Percentiles rank a stretch among this genome's conserved stretches.
Conservation (phyloP, 1,140 invertebrate species). For the Amyelois transitella region DNA sequence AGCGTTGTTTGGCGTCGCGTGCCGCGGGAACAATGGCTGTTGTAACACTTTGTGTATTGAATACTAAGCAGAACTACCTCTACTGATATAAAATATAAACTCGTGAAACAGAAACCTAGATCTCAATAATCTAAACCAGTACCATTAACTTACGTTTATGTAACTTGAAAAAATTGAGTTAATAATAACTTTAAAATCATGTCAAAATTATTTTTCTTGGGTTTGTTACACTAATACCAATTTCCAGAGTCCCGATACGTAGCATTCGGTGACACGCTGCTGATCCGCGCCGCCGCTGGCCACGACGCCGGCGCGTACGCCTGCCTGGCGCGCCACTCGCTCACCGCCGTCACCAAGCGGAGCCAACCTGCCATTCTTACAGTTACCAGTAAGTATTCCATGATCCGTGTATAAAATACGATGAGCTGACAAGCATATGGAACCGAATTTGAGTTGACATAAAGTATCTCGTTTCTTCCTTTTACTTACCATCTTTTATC, state of each 20-base stretch:
- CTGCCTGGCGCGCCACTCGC: constrained; percentile 45
- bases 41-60: neutral
- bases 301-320: constrained; percentile 45
- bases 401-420: neutral
- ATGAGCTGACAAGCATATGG: no score
- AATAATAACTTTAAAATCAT: no score
- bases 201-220: no score
- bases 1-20: neutral
- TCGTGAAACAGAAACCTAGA: no score
- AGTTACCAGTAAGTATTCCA: constrained; percentile 27
- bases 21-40: neutral
- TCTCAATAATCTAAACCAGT: no score
- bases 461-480: no score
- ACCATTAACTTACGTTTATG: no score
- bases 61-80: neutral
- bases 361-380: constrained; percentile 6
- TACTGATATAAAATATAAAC: no score
- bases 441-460: no score
- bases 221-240: no score
- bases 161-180: no score
- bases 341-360: constrained; percentile 32
- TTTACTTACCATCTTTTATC: no score
- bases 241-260: constrained; percentile 51
- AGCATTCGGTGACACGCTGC: constrained; percentile 42
- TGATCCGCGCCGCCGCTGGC: constrained; percentile 38